Conservation (phyloP, 2,113 vertebrate species). For the Lampris megalopsis region DNA sequence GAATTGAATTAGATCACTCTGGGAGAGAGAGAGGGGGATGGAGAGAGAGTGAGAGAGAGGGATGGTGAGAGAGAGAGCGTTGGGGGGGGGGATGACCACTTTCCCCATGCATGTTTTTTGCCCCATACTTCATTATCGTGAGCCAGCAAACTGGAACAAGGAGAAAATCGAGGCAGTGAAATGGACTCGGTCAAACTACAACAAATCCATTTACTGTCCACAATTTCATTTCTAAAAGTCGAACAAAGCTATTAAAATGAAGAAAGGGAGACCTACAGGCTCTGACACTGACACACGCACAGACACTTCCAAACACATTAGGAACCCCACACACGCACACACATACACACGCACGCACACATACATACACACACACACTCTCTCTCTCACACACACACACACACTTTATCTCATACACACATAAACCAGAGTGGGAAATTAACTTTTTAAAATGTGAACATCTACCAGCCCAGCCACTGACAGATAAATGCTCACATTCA, state of each 20-base stretch:
- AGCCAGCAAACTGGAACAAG: constrained; percentile 55
- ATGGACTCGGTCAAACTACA: constrained; percentile 52
- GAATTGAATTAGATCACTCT: constrained; percentile 62
- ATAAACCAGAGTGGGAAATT: neutral
- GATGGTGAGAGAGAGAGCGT: constrained; percentile 13
- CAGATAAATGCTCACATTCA: no score
- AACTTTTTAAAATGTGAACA: no score
- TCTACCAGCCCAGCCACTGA: no score
- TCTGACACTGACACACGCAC: neutral
- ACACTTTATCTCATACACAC: neutral
- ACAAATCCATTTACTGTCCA: constrained; percentile 65
- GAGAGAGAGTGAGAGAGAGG: neutral
- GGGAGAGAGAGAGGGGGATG: constrained; percentile 34
- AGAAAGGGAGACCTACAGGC: constrained; percentile 8
- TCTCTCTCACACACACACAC: neutral
- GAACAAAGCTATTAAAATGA: constrained; percentile 61
- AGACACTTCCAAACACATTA: neutral
- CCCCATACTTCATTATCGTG: constrained; percentile 55
- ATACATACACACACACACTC: constrained; percentile 5
- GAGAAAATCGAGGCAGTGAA: constrained; percentile 43
- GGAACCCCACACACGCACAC: neutral
- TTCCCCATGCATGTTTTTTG: constrained; percentile 45
- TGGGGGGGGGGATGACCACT: constrained; percentile 30
- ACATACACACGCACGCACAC: constrained; percentile 25
- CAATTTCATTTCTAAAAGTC: constrained; percentile 68